Evolutionary conservation across 2,113 vertebrate species (phyloP).

Genomic region (Pyrgilauda ruficollis): DNA sequence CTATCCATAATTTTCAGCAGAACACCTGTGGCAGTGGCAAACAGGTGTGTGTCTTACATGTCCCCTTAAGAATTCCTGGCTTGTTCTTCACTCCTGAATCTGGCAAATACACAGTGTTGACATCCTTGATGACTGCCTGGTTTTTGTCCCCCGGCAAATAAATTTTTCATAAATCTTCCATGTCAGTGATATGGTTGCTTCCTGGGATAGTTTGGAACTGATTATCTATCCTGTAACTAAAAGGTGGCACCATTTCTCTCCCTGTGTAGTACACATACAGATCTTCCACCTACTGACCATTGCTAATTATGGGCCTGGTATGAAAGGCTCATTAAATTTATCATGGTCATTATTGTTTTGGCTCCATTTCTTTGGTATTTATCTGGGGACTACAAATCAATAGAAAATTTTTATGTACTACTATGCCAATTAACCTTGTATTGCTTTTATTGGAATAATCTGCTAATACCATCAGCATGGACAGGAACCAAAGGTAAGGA

Average conservation of each 20-base stretch:
- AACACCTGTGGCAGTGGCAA: neutral
- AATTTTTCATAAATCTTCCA: neutral
- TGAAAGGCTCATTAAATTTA: constrained; percentile 3
- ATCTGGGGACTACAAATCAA: neutral
- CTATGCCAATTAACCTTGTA: neutral
- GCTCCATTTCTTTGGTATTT: neutral
- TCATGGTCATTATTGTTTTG: neutral
- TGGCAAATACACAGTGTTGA: constrained; percentile 27
- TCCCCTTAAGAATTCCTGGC: neutral
- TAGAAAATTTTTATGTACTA: neutral
- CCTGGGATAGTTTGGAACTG: neutral
- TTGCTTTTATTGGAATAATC: neutral
- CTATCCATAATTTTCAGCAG: neutral
- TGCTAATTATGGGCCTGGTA: neutral
- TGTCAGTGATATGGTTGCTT: neutral
- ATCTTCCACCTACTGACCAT: neutral
- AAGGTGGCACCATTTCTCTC: neutral
- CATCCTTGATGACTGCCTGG: neutral
- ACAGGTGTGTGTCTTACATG: neutral
- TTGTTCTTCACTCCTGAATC: neutral
- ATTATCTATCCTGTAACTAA: neutral
- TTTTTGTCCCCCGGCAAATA: neutral
- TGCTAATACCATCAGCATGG: neutral
- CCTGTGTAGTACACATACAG: neutral
- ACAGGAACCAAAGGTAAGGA: neutral